Evolutionary conservation across 2,797 vertebrate genomes (phyloP).

Genomic region (Bothrops alternatus): DNA sequence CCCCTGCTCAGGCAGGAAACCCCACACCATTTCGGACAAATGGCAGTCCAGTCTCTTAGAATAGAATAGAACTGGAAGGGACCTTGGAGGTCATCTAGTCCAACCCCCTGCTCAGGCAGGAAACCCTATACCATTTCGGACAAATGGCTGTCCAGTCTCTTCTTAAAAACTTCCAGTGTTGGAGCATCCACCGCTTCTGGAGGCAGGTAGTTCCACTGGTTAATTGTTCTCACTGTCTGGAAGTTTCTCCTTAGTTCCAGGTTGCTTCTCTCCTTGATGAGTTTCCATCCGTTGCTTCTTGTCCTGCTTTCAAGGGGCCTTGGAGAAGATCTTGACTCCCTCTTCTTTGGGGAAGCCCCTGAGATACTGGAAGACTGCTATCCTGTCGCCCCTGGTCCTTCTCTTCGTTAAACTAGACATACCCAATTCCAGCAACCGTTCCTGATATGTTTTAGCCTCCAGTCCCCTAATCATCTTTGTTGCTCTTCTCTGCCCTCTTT

Average conservation of each 20-base stretch:
- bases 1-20: too few relatives aligned
- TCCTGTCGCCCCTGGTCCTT: rapidly evolving
- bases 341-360: too few relatives aligned
- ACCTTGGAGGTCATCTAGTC: background rate
- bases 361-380: too few relatives aligned
- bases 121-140: rapidly evolving
- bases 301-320: too few relatives aligned
- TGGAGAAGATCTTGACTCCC: too few relatives aligned
- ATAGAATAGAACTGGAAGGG: background rate
- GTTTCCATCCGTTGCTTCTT: background rate
- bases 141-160: background rate
- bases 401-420: too few relatives aligned
- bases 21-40: too few relatives aligned
- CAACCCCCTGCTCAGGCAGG: background rate
- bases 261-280: background rate
- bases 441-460: too few relatives aligned
- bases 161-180: background rate
- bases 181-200: background rate
- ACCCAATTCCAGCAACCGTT: too few relatives aligned
- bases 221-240: background rate
- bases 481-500: too few relatives aligned
- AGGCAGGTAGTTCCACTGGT: rapidly evolving
- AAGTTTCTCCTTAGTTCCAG: background rate
- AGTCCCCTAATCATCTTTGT: too few relatives aligned
- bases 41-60: too few relatives aligned